phyloP scores from a whole-genome alignment of 1,140 invertebrate species.

The Polypedilum vanderplanki region DNA sequence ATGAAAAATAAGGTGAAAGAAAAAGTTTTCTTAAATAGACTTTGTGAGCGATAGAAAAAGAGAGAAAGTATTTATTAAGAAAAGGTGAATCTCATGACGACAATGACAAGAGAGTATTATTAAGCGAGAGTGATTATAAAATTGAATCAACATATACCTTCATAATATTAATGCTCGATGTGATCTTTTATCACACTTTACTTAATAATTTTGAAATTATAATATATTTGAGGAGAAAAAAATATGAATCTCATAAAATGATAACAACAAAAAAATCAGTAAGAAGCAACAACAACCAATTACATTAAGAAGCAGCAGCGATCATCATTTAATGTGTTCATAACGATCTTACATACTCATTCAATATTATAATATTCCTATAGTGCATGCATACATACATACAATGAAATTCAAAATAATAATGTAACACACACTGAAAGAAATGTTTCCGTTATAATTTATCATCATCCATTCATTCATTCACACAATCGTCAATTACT shows the following conservation, averaged over 20 bases:
- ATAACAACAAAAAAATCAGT: background rate
- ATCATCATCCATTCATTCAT: conserved; percentile 4
- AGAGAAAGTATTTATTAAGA: background rate
- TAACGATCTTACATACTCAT: background rate
- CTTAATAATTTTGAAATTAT: background rate
- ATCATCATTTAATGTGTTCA: conserved; percentile 18
- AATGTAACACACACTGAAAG: background rate
- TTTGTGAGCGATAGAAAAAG: background rate
- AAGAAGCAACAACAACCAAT: background rate
- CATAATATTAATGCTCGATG: too few species aligned
- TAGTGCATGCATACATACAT: background rate
- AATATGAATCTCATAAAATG: background rate
- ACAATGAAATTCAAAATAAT: too few species aligned
- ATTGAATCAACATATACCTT: background rate
- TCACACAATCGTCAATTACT: background rate
- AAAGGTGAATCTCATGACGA: background rate
- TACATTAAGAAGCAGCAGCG: background rate
- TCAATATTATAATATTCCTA: background rate
- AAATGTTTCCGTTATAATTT: background rate
- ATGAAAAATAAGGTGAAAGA: background rate
- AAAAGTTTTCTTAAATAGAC: background rate
- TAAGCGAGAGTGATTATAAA: background rate
- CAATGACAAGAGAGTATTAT: background rate
- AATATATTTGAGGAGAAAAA: background rate
- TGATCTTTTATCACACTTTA: background rate